Conservation (phyloP, 2,888 invertebrate species). For the Lycophotia porphyrea region DNA sequence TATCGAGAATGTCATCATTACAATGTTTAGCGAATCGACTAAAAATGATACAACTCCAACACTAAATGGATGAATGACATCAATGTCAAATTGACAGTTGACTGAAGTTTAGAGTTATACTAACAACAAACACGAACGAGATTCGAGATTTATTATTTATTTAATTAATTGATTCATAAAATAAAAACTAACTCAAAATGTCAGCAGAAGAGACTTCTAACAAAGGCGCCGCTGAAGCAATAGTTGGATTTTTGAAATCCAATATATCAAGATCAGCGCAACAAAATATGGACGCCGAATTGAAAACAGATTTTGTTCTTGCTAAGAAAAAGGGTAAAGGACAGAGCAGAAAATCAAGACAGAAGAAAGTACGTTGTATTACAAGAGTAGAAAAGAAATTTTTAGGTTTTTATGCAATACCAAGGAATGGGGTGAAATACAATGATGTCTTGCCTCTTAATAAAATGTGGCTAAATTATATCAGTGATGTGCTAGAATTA, state of each 20-base stretch:
- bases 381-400: conserved; percentile 91
- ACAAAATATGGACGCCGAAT: conserved; percentile 78
- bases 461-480: conserved; percentile 93
- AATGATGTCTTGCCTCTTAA: conserved; percentile 91
- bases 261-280: conserved; percentile 79
- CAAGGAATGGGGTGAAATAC: conserved; percentile 91
- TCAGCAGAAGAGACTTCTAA: conserved; percentile 68
- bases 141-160: background rate
- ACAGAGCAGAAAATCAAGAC: conserved; percentile 80
- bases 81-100: background rate
- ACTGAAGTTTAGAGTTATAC: background rate
- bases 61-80: background rate
- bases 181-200: conserved; percentile 64
- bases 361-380: conserved; percentile 87
- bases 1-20: background rate
- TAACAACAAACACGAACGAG: background rate
- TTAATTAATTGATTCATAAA: background rate
- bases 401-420: conserved; percentile 91
- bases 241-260: conserved; percentile 82
- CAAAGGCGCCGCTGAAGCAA: conserved; percentile 72
- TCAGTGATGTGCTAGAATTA: conserved; percentile 91
- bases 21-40: background rate
- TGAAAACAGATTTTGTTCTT: conserved; percentile 84
- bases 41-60: background rate
- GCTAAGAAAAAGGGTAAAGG: conserved; percentile 83